Conservation (phyloP, 2,888 invertebrate species). For the Macaria liturata region DNA sequence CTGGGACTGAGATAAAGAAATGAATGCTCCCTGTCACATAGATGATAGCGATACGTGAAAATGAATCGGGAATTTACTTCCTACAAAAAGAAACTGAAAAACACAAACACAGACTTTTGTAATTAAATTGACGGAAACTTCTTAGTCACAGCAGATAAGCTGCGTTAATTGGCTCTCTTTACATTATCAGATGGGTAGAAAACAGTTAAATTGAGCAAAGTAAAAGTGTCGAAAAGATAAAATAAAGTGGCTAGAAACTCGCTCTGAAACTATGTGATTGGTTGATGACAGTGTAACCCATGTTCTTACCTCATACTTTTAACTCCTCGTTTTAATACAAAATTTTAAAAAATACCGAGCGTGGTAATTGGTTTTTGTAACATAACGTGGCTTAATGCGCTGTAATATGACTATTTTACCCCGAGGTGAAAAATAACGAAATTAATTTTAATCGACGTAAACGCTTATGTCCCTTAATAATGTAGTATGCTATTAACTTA, state of each 20-base stretch:
- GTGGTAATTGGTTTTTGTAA: constrained; percentile 8
- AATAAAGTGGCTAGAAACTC: too few species aligned
- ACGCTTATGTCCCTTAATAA: constrained; percentile 2
- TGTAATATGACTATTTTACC: constrained; percentile 12
- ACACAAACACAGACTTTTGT: not conserved
- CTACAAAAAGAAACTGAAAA: not conserved
- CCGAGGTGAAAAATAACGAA: constrained; percentile 3
- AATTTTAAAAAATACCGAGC: not conserved
- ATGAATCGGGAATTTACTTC: constrained; percentile 1
- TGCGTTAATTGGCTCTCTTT: too few species aligned
- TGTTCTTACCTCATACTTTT: constrained; percentile 13
- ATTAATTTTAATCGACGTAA: constrained; percentile 15
- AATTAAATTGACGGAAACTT: too few species aligned
- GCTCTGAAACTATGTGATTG: not conserved
- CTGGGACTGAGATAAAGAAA: constrained; percentile 16
- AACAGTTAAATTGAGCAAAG: too few species aligned
- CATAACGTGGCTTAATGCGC: constrained; percentile 12
- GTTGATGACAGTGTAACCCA: constrained; percentile 6
- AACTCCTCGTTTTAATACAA: constrained; percentile 7
- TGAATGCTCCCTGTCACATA: constrained; percentile 13
- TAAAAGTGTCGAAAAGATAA: too few species aligned
- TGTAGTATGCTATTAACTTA: constrained; percentile 7
- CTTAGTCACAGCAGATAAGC: too few species aligned
- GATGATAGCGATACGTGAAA: not conserved
- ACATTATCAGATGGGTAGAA: too few species aligned